Base-by-base conservation (phyloP, 2,797 vertebrate genomes). In the Tadarida brasiliensis region DNA sequence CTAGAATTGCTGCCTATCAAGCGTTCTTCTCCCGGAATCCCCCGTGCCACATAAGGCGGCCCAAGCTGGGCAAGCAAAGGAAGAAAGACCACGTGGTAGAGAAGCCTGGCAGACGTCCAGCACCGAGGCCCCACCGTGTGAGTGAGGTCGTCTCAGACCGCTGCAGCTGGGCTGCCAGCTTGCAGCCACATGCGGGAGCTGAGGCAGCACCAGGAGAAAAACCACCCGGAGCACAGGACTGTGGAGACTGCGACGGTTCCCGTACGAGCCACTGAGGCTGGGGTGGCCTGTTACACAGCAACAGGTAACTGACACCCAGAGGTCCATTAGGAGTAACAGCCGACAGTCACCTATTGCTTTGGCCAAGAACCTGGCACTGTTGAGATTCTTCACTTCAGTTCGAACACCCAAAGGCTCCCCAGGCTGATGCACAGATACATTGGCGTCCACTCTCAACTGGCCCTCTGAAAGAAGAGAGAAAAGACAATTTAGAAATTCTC, bases 351-450 rank as follows among this genome's bases (percentile, higher is more conserved):
- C 99, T 97, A 99, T 98, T 74, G 99, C 99, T 98, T 96, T 99
- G 97, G 99, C 99, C 97, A 99, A 97, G 98, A 99, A 99, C 73
- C 99, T 98, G 80, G 99, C 82, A 57, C 99, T 99, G 98, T 99
- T 99, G 98, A 99, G 99, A 98, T 99, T 99, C 98, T 99, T 99
- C 97, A 99, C 99, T 98, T 99, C 99, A 0, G 99, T 99, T 96
- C 99, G 99, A 97, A 99, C 71, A 24, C 99, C 99, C 28, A 99
- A 98, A 1, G 98, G 99, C 71, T 99, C 99, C 63, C 99, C 99
- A 2, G 99, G 99, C 86, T 73, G 98, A 98, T 99, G 99, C 47
- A 99, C 99, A 0, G 99, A 99, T 97, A 99, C 97, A 20, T 99
- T 99, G 97, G 99, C 99, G 80, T 99, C 99, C 61, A 99, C 99